Evolutionary conservation across 2,113 vertebrate genomes (phyloP).

Genomic region (Callithrix jacchus): DNA sequence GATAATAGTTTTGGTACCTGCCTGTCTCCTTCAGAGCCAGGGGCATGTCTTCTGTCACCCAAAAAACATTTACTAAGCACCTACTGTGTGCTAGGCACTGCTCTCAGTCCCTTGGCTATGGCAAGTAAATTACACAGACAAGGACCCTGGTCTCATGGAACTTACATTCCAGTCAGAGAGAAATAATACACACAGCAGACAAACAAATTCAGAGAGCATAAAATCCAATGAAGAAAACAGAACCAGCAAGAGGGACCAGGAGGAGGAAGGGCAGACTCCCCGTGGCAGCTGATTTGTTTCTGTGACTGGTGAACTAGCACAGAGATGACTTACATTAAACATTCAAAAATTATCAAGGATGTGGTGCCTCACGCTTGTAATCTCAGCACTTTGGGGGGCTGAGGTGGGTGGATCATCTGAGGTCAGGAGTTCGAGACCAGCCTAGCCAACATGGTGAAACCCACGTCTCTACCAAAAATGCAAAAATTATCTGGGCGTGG

Average conservation of each 20-base stretch:
- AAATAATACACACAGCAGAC: not conserved
- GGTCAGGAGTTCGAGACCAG: no score
- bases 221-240: not conserved
- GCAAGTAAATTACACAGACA: not conserved
- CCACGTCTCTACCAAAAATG: no score
- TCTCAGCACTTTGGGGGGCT: no score
- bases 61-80: not conserved
- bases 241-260: not conserved
- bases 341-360: not conserved
- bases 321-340: not conserved
- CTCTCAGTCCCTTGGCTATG: not conserved
- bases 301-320: not conserved
- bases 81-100: not conserved
- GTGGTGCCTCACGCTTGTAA: no score
- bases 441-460: no score
- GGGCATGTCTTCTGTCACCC: not conserved
- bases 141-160: not conserved
- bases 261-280: not conserved
- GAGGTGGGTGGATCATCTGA: no score
- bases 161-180: not conserved
- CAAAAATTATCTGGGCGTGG: no score
- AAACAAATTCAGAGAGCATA: not conserved
- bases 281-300: not conserved
- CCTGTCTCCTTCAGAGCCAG: not conserved
- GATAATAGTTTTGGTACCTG: rapidly evolving